Evolutionary conservation across 2,888 invertebrate species (phyloP), one percentile per base, ranked within the genome.

Genomic region (Junonia oenone): DNA sequence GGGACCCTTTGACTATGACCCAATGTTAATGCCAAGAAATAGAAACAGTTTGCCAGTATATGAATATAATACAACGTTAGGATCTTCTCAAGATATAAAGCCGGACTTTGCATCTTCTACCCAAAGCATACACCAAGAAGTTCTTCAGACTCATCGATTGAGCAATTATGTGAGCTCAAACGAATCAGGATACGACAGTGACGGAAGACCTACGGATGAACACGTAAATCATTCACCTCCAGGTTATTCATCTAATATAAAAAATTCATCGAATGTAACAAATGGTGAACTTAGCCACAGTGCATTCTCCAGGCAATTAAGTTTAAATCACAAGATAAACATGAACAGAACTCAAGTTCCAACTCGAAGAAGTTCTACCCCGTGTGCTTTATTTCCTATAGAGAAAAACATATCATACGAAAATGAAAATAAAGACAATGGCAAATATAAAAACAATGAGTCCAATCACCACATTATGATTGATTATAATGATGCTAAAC

Each of bases 101-200:
- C 72, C 72, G 56, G 90, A 90, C 65, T 75, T 87, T 51, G 76
- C 84, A 56, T 84, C 85, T 19, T 90, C 90, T 8, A 77, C 79
- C 56, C 90, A 89, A 67, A 91, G 90, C 63, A 92, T 92, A 68
- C 92, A 92, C 73, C 91, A 90, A 66, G 92, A 92, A 83, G 85
- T 92, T 69, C 78, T 91, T 70, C 92, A 92, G 82, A 85, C 92
- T 70, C 92, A 93, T 83, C 91, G 93, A 67, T 83, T 93, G 69
- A 93, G 92, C 76, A 94, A 94, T 81, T 95, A 95, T 78, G 93
- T 95, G 48, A 95, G 95, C 80, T 95, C 95, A 45, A 95, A 95
- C 78, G 95, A 96, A 82, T 95, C 95, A 47, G 95, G 95, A 38
- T 96, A 96, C 75, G 95, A 95, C 73, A 95, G 95, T 78, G 95